Evolutionary conservation across 2,797 vertebrate species (phyloP).

Genomic region (Sphenodon punctatus): DNA sequence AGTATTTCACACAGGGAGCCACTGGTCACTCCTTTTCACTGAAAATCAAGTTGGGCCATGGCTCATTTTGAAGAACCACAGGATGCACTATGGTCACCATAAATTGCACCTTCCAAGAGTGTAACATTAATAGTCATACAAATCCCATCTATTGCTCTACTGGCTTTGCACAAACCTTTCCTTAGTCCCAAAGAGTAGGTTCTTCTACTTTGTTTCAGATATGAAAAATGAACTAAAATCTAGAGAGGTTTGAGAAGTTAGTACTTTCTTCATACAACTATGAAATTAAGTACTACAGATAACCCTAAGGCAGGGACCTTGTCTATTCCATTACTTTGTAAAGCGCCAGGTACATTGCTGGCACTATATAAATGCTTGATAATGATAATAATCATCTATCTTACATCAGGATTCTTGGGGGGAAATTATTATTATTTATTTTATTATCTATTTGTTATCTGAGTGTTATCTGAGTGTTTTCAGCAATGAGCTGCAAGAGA

Average conservation of each 20-base stretch:
- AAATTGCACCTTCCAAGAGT: neutral
- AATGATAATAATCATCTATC: too few relatives aligned
- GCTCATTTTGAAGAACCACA: fast-evolving
- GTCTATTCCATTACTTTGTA: too few relatives aligned
- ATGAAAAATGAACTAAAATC: neutral
- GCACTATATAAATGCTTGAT: too few relatives aligned
- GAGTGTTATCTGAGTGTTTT: slow-evolving; percentile 51
- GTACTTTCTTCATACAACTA: slow-evolving; percentile 47
- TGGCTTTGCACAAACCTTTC: neutral
- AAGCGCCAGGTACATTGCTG: too few relatives aligned
- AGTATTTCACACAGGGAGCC: neutral
- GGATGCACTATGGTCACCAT: neutral
- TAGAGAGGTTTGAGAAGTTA: slow-evolving; percentile 17
- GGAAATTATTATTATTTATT: too few relatives aligned
- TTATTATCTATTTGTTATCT: too few relatives aligned
- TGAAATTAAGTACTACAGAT: slow-evolving; percentile 24
- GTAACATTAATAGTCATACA: neutral
- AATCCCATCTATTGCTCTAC: neutral
- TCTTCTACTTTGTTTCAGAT: slow-evolving; percentile 4
- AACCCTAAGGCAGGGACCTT: too few relatives aligned
- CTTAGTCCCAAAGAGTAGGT: neutral
- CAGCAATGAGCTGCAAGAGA: slow-evolving; percentile 62
- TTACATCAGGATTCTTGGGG: slow-evolving; percentile 55
- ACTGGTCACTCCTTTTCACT: neutral
- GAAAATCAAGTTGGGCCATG: neutral